Percentiles rank a stretch among this genome's conserved stretches.
phyloP scores from a whole-genome alignment of 2,888 invertebrate genomes.

The Rhyacophila evoluta region DNA sequence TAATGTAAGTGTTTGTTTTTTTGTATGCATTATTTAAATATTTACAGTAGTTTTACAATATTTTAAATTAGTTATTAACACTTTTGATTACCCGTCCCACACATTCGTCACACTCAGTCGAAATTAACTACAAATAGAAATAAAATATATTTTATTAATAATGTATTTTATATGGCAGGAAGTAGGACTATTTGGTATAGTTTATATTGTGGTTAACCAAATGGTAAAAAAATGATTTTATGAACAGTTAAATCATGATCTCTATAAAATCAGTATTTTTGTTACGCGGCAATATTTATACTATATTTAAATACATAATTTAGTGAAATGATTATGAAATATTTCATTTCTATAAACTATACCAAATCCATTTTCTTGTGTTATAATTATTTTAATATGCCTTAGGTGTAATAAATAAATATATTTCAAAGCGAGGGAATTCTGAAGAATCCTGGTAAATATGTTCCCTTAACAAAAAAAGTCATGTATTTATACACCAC shows the following conservation, averaged over 20 bases:
- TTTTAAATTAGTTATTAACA: slow-evolving; percentile 12
- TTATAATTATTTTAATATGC: not conserved
- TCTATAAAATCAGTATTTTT: not conserved
- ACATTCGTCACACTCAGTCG: not conserved
- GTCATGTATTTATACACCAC: no score
- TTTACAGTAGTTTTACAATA: not conserved
- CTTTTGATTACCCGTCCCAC: not conserved
- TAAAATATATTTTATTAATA: not conserved
- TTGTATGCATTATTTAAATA: slow-evolving; percentile 22
- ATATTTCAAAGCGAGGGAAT: not conserved
- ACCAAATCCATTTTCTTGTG: slow-evolving; percentile 23
- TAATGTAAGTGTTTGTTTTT: slow-evolving; percentile 6
- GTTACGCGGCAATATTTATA: not conserved
- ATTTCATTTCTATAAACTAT: not conserved
- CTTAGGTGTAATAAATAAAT: not conserved
- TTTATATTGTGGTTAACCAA: not conserved
- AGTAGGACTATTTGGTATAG: not conserved
- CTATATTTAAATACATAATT: not conserved
- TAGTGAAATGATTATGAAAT: not conserved
- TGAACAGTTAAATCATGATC: no score
- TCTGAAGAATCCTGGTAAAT: not conserved
- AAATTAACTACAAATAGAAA: not conserved
- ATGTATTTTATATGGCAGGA: slow-evolving; percentile 22
- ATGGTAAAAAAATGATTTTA: no score
- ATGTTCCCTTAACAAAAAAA: not conserved